Evolutionary conservation across 2,797 vertebrate genomes (phyloP).

Genomic region (Sebastes aleutianus): DNA sequence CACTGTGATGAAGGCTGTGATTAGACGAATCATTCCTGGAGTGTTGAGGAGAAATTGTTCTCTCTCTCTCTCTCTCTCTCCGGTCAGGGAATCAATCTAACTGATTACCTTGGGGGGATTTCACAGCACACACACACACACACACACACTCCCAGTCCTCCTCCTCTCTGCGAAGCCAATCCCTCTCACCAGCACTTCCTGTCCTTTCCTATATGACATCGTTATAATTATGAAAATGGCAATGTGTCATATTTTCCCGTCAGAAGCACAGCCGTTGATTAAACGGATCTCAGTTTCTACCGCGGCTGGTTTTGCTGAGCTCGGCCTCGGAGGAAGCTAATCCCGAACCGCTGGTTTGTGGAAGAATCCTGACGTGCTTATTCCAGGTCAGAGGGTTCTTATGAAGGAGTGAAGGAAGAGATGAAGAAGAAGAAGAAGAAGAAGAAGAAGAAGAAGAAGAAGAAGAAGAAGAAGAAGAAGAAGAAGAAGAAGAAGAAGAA

Average conservation of each 20-base stretch:
- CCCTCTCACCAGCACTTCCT: slow-evolving; percentile 6
- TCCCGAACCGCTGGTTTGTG: slow-evolving; percentile 42
- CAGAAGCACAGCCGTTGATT: slow-evolving; percentile 16
- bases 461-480: too few relatives aligned
- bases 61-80: not conserved
- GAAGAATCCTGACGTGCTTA: slow-evolving; percentile 21
- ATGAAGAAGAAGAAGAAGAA: not conserved
- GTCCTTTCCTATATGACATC: slow-evolving; percentile 33
- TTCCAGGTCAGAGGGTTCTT: slow-evolving; percentile 35
- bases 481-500: too few relatives aligned
- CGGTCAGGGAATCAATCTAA: slow-evolving; percentile 52
- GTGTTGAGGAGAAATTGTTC: slow-evolving; percentile 22
- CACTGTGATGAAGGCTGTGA: slow-evolving; percentile 54
- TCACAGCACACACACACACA: not conserved
- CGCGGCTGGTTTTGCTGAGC: slow-evolving; percentile 45
- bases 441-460: too few relatives aligned
- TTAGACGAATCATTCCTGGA: slow-evolving; percentile 26
- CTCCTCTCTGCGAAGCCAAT: not conserved
- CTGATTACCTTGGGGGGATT: slow-evolving; percentile 57
- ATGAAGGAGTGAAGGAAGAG: not conserved
- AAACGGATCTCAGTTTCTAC: slow-evolving; percentile 27
- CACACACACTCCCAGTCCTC: not conserved
- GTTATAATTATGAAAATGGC: slow-evolving; percentile 55
- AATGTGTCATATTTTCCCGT: slow-evolving; percentile 58
- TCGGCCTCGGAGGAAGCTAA: slow-evolving; percentile 29